Base-by-base conservation (phyloP, 1,140 invertebrate species). In the Tetramorium simillimum region DNA sequence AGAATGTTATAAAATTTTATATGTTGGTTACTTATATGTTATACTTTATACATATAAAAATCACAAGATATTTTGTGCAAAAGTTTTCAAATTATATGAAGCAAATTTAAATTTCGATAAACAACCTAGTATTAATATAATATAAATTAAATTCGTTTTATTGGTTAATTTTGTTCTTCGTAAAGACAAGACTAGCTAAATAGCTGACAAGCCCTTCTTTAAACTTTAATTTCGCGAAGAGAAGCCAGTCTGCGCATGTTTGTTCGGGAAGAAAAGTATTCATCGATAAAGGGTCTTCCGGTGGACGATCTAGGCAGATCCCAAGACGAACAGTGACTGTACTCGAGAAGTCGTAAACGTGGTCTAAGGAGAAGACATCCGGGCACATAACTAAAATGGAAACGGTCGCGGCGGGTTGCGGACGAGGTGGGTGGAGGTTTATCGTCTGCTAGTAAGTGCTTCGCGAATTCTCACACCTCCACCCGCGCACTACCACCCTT, bases 391-490 rank as follows among this genome's bases (percentile, higher is more conserved):
- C 86, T 91, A 89, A 92, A 91, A 91, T 92, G 90, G 87, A 92
- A 91, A 89, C 86, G 67, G 81, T 60, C 69, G 60, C 82, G 84
- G 70, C 80, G 87, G 56, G 72, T 89, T 81, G 86, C 75, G 91
- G 75, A 84, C 76, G 81, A 87, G 72, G 86, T 85, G 77, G 90
- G 76, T 89, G 86, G 91, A 91, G 88, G 87, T 93, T 93, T 93
- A 93, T 93, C 89, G 90, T 91, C 88, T 80, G 86, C 69, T 69
- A 84, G 89, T 93, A 93, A 93, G 92, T 93, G 91, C 92, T 91
- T 93, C 88, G 90, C 88, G 90, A 87, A 67, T 93, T 93, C 87
- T 93, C 89, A 78, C 90, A 85, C 88, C 53, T 86, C 77, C 84
- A 73, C 70, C 46, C 77, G 49, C 37, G 80, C 73, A 76, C 86